A percentile compares a stretch with the other conserved stretches of the same genome.
Conservation (phyloP, 2,888 invertebrate genomes). For the Metallyticus violacea region DNA sequence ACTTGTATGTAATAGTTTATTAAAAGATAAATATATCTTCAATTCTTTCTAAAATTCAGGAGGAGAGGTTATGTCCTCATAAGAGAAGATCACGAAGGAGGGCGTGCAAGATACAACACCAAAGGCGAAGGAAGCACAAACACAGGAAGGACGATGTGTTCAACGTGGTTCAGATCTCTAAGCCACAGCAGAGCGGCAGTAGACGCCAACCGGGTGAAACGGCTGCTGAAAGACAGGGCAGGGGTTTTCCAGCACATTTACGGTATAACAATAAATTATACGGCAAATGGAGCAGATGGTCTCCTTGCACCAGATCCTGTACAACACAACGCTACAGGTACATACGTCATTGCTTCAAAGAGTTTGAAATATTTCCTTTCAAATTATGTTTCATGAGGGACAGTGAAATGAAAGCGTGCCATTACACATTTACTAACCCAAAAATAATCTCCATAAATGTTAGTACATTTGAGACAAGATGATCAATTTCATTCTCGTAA, state of each 20-base stretch:
- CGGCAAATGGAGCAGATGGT: constrained; percentile 82
- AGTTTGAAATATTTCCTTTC: too few relatives aligned
- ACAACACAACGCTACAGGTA: constrained; percentile 74
- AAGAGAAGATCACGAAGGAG: not conserved
- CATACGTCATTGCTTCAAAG: constrained; percentile 36
- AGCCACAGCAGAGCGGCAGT: not conserved
- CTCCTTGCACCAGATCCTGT: constrained; percentile 74
- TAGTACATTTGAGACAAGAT: too few relatives aligned
- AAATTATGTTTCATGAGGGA: too few relatives aligned
- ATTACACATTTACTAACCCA: too few relatives aligned
- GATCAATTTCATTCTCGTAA: too few relatives aligned
- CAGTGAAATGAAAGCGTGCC: too few relatives aligned
- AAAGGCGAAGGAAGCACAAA: not conserved
- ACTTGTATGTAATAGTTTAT: too few relatives aligned
- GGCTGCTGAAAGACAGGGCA: not conserved
- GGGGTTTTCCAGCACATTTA: not conserved
- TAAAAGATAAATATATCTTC: too few relatives aligned
- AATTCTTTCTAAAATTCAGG: too few relatives aligned
- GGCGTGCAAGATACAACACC: not conserved
- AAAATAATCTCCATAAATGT: too few relatives aligned
- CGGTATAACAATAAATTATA: constrained; percentile 44
- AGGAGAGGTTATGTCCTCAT: not conserved
- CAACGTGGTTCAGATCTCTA: not conserved
- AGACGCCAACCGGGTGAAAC: not conserved
- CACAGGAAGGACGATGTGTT: not conserved